These are phyloP conservation scores for Allophyes oxyacanthae DNA, from an alignment of 2,888 invertebrate genomes.

Conservation along the genomic window DNA sequence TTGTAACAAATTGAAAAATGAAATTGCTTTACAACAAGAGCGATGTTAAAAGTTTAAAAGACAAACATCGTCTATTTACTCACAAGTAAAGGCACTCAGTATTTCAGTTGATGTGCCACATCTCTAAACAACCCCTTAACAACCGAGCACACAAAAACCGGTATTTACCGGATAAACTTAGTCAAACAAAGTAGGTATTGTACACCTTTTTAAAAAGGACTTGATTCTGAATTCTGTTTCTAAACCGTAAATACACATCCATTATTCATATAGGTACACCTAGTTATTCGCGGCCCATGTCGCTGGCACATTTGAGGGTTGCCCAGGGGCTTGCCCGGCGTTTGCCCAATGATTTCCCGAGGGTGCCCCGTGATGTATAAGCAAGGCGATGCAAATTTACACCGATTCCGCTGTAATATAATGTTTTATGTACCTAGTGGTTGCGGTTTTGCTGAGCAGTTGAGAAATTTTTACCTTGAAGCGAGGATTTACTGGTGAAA, in stretches of 20 bases:
- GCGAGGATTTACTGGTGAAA: slow-evolving; percentile 3
- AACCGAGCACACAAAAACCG: slow-evolving; percentile 31
- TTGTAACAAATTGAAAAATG: too few species aligned
- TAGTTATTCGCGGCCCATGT: slow-evolving; percentile 16
- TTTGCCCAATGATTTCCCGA: slow-evolving; percentile 45
- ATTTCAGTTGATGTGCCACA: slow-evolving; percentile 10
- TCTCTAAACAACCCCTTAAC: slow-evolving; percentile 23
- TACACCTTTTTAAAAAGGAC: slow-evolving; percentile 26
- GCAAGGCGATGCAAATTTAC: slow-evolving; percentile 44
- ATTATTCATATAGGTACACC: slow-evolving; percentile 40
- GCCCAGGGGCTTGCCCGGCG: slow-evolving; percentile 12
- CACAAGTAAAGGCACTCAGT: slow-evolving; percentile 10
- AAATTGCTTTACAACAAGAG: too few species aligned
- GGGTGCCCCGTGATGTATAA: slow-evolving; percentile 30
- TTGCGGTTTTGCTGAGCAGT: neutral
- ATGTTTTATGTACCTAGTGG: slow-evolving; percentile 26
- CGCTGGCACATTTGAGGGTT: slow-evolving; percentile 9
- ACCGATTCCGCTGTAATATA: slow-evolving; percentile 14
- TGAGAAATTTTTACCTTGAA: neutral
- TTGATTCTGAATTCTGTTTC: slow-evolving; percentile 34
- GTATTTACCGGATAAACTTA: slow-evolving; percentile 27
- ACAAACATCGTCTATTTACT: slow-evolving; percentile 2
- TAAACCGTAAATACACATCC: slow-evolving; percentile 27
- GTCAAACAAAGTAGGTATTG: slow-evolving; percentile 20
- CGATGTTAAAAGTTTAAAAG: too few species aligned